A percentile compares a stretch with the other conserved stretches of the same genome.
These are phyloP conservation scores for Cepphus grylle DNA, from an alignment of 2,113 vertebrate species.

Conservation along the genomic window DNA sequence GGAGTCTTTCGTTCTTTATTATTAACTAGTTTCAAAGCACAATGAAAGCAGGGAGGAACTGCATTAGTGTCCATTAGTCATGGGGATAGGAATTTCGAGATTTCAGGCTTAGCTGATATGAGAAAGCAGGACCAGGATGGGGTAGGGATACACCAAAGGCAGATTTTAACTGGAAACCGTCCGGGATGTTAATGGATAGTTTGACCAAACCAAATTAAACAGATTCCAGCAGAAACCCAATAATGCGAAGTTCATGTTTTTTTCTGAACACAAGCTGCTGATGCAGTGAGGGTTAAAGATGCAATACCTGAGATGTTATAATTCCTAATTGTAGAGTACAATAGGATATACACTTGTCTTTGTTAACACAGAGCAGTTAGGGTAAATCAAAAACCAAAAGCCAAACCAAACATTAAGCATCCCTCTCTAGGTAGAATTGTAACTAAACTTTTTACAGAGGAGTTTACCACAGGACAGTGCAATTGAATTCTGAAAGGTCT, in stretches of 20 bases:
- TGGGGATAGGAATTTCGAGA: background rate
- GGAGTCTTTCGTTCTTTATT: background rate
- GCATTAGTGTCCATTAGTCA: background rate
- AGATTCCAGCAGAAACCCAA: background rate
- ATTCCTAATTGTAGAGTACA: background rate
- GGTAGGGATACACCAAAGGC: background rate
- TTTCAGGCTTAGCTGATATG: background rate
- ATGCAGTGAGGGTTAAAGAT: background rate
- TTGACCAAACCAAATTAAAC: background rate
- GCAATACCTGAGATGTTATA: background rate
- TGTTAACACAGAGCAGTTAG: background rate
- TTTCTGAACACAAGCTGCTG: background rate
- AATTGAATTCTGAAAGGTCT: background rate
- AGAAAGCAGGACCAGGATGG: background rate
- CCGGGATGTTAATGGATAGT: background rate
- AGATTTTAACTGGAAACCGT: background rate
- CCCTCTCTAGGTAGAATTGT: background rate
- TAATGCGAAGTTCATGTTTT: background rate
- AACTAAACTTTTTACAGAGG: background rate
- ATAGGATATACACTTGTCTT: background rate
- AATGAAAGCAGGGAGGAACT: background rate
- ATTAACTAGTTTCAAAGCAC: background rate
- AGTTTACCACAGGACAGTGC: background rate
- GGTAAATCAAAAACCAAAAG: background rate
- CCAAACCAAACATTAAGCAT: background rate